These are phyloP conservation scores for Pocota personata DNA, from an alignment of 2,888 invertebrate genomes.

Conservation along the genomic window DNA sequence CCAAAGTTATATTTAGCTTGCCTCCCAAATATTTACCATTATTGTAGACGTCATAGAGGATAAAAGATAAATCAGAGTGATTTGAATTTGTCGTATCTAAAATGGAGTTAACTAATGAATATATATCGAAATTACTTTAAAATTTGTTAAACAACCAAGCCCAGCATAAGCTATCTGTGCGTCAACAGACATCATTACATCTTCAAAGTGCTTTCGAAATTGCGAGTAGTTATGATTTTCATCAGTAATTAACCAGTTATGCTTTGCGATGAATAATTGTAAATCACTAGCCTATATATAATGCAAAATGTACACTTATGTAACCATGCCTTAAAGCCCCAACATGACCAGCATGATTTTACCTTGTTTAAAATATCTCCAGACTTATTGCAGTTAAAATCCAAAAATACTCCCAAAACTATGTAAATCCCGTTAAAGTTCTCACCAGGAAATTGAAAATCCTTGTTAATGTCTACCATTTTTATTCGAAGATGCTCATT, in stretches of 20 bases:
- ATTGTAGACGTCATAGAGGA: slow-evolving; percentile 80
- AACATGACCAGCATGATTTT: background rate
- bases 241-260: slow-evolving; percentile 79
- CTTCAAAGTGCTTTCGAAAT: slow-evolving; percentile 74
- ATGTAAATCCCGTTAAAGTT: slow-evolving; percentile 75
- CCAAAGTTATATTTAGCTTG: slow-evolving; percentile 79
- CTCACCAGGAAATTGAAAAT: slow-evolving; percentile 70
- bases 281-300: slow-evolving; percentile 76
- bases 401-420: slow-evolving; percentile 78
- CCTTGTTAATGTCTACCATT: slow-evolving; percentile 39
- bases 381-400: slow-evolving; percentile 77
- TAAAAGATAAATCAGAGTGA: slow-evolving; percentile 39
- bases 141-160: background rate
- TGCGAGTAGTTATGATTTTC: slow-evolving; percentile 63
- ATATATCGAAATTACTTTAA: background rate
- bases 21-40: slow-evolving; percentile 80
- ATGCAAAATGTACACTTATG: too few species aligned
- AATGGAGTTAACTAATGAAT: background rate
- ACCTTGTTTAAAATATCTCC: slow-evolving; percentile 76
- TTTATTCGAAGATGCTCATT: slow-evolving; percentile 74
- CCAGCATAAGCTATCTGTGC: slow-evolving; percentile 78
- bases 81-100: background rate
- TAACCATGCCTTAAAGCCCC: too few species aligned
- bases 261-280: slow-evolving; percentile 75
- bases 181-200: slow-evolving; percentile 78